phyloP scores from a whole-genome alignment of 35 echinoderm and acorn worm species.

The Chiridota heheva region DNA sequence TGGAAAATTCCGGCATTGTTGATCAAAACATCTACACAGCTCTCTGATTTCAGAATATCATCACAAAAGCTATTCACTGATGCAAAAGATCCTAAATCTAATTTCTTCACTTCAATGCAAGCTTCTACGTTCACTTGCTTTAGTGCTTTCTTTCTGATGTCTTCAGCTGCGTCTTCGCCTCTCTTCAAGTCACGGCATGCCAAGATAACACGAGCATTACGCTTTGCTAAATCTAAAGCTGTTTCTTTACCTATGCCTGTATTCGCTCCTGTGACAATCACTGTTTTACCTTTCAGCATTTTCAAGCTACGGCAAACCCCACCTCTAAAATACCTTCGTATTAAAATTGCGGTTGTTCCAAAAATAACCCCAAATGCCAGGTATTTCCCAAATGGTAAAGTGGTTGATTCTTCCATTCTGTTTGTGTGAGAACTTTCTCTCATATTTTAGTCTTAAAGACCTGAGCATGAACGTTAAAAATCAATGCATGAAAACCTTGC shows the following conservation, averaged over 20 bases:
- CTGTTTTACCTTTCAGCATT: conserved; percentile 73
- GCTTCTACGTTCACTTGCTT: conserved; percentile 24
- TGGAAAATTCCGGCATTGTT: conserved; percentile 92
- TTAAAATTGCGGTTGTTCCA: conserved; percentile 33
- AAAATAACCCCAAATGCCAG: conserved; percentile 63
- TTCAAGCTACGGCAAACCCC: conserved; percentile 53
- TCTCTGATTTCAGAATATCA: conserved; percentile 61
- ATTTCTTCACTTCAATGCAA: conserved; percentile 69
- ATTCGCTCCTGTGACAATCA: conserved; percentile 86
- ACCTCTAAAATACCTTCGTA: conserved; percentile 60
- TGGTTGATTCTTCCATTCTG: conserved; percentile 13
- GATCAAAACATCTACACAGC: conserved; percentile 71
- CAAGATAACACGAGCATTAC: conserved; percentile 87
- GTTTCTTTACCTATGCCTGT: conserved; percentile 90
- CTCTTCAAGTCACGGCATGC: conserved; percentile 76
- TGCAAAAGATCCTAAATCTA: conserved; percentile 76
- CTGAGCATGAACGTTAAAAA: too few relatives aligned
- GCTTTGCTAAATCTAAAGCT: conserved; percentile 62
- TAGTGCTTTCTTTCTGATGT: conserved; percentile 41
- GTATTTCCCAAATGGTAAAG: conserved; percentile 29
- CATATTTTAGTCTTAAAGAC: too few relatives aligned
- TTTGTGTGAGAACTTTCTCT: too few relatives aligned
- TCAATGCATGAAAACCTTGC: too few relatives aligned
- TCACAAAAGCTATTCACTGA: conserved; percentile 81
- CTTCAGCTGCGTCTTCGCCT: conserved; percentile 55